These are phyloP conservation scores for Zenarchopterus dispar DNA, from an alignment of 2,797 vertebrate species.

Conservation along the genomic window DNA sequence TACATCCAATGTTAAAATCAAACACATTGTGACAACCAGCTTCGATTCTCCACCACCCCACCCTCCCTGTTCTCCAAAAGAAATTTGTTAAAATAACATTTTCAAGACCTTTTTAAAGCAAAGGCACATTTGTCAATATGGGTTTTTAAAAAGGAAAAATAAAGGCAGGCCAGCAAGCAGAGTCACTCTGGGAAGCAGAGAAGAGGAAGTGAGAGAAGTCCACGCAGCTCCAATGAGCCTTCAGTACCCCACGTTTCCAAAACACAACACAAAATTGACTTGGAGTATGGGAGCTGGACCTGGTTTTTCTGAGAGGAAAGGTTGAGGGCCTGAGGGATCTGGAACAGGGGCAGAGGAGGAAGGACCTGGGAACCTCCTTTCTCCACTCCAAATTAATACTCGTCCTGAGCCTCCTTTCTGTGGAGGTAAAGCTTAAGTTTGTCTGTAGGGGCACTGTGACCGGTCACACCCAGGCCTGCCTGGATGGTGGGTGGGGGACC, in stretches of 20 bases:
- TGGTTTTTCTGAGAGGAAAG: conserved; percentile 42
- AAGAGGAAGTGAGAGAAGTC: conserved; percentile 57
- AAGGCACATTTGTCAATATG: conserved; percentile 85
- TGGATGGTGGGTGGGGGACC: conserved; percentile 79
- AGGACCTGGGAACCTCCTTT: conserved; percentile 51
- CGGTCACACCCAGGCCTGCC: conserved; percentile 93
- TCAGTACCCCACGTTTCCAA: conserved; percentile 52
- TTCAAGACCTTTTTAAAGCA: conserved; percentile 84
- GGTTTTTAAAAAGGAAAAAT: conserved; percentile 76
- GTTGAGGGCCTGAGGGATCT: conserved; percentile 38
- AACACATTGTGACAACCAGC: conserved; percentile 75
- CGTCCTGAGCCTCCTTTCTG: conserved; percentile 73
- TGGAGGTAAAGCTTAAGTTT: conserved; percentile 59
- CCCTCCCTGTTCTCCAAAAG: conserved; percentile 47
- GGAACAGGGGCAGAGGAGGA: conserved; percentile 46
- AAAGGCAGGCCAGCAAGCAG: conserved; percentile 72
- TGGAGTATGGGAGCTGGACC: conserved; percentile 49
- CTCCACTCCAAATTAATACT: conserved; percentile 58
- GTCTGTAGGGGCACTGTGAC: conserved; percentile 71
- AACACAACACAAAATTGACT: conserved; percentile 65
- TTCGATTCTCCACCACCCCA: conserved; percentile 36
- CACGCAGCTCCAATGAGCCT: conserved; percentile 51
- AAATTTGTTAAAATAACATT: conserved; percentile 81
- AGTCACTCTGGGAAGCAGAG: conserved; percentile 63
- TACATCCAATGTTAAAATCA: conserved; percentile 84